Evolutionary conservation across 92 coral and sea anemone genomes (phyloP).

Genomic region (Epizoanthus scotinus): DNA sequence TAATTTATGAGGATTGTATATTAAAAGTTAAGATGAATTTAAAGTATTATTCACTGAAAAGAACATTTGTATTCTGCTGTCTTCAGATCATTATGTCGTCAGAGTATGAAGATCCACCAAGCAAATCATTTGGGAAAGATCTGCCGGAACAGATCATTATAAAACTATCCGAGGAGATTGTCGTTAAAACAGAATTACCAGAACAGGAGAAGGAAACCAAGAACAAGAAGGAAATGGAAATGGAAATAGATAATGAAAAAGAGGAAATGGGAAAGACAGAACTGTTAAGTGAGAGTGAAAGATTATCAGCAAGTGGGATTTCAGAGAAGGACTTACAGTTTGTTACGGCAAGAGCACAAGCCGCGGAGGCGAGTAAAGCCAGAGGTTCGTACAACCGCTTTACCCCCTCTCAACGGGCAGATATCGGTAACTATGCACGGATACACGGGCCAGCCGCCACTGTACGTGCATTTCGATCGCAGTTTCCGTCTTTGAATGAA

Average conservation of each 20-base stretch:
- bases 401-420: constrained; percentile 42
- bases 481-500: constrained; percentile 44
- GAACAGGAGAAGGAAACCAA: constrained; percentile 15
- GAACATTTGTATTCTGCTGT: neutral
- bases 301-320: neutral
- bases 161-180: constrained; percentile 26
- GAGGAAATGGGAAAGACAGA: neutral
- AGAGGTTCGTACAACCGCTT: constrained; percentile 43
- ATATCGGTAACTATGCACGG: constrained; percentile 41
- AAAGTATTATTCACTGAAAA: too few species aligned
- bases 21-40: too few species aligned
- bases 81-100: neutral
- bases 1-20: too few species aligned
- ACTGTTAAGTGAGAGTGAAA: neutral
- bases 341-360: constrained; percentile 23
- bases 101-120: neutral
- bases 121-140: neutral
- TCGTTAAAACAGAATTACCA: constrained; percentile 29
- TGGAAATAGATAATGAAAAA: neutral
- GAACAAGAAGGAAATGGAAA: neutral
- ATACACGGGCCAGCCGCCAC: constrained; percentile 34
- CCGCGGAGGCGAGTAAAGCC: constrained; percentile 21
- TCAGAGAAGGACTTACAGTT: constrained; percentile 21
- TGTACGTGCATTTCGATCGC: constrained; percentile 22
- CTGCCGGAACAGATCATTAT: neutral